Evolutionary conservation across 1,140 invertebrate species (phyloP), one percentile per base, ranked within the genome.

Genomic region (Zaprionus kolodkinae): DNA sequence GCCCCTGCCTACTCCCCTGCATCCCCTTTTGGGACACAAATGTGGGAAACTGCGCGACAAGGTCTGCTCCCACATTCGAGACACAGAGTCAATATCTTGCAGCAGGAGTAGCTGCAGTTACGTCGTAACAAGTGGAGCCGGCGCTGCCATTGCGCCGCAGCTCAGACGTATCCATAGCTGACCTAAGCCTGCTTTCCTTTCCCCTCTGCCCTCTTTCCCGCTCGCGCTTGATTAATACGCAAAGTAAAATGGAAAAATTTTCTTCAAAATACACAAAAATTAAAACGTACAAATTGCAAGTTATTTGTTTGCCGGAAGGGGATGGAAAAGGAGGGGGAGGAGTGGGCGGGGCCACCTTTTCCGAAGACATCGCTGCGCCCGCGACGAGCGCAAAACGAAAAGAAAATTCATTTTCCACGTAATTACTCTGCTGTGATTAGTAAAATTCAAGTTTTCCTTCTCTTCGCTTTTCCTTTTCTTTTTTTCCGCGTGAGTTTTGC

Each of bases 391-490:
- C 54, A 33, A 61, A 54, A 88, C 17, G 45, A 80, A 86, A 91
- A 87, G 91, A 91, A 87, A 92, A 91, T 86, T 92, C 86, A 92
- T 92, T 92, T 92, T 92, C 91, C 91, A 92, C 91, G 84, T 92
- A 92, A 92, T 92, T 92, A 91, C 91, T 86, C 91, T 86, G 88
- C 91, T 92, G 91, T 92, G 91, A 92, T 92, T 92, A 92, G 91
- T 92, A 90, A 92, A 92, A 92, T 92, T 91, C 91, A 92, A 92
- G 91, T 92, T 92, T 89, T 91, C 84, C 85, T 84, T 86, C 78
- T 79, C 81, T 74, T 89, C 78, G 82, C 81, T 74, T 85, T 85
- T 89, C 54, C 78, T 72, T 21, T 21, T 21, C 21, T 21, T 21
- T 2, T 80, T 79, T 79, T 85, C 64, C 78, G 76, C 68, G 71